Base-by-base conservation (phyloP, 2,113 vertebrate genomes). In the Chaetura pelagica region DNA sequence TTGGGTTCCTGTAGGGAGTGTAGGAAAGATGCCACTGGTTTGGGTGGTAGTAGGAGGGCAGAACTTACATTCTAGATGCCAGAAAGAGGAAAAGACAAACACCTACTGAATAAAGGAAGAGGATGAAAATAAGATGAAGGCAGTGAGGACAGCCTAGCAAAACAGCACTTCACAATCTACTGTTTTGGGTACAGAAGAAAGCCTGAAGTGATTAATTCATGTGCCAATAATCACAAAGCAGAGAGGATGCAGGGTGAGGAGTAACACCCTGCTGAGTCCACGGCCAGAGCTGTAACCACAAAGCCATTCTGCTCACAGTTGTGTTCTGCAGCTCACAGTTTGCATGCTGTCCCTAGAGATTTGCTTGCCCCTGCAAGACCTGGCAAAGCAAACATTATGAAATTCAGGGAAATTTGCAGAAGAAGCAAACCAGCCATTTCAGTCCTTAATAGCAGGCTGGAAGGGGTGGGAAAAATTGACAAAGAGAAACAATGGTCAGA, bases 261-360 rank as follows among this genome's bases (percentile, higher is more conserved):
- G 20, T 26, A 71, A 82, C 10, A 42, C 32, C 89, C 66, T 76
- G 57, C 84, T 75, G 73, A 76, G 77, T 17, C 51, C 55, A 26
- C 0, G 0, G 59, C 38, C 72, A 90, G 64, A 86, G 29, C 38
- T 66, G 46, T 27, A 87, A 63, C 48, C 83, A 84, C 74, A 83
- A n/a, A 90, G 48, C n/a, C 30, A 3, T 85, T 69, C 67, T 78
- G 51, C 85, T 94, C 79, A 61, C 90, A 93, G 88, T 64, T 89
- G 81, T 0, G 17, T 42, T 93, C 90, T 85, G 54, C 27, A 58
- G 73, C 89, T 42, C 76, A 80, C 10, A 18, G 59, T 94, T 93
- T 94, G 32, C 90, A 91, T 76, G 71, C 69, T 46, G 87, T 81
- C 68, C 84, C 83, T 51, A 52, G 32, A 78, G 85, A 71, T 84